Conservation (phyloP, 1,140 invertebrate genomes). For the Monomorium pharaonis region DNA sequence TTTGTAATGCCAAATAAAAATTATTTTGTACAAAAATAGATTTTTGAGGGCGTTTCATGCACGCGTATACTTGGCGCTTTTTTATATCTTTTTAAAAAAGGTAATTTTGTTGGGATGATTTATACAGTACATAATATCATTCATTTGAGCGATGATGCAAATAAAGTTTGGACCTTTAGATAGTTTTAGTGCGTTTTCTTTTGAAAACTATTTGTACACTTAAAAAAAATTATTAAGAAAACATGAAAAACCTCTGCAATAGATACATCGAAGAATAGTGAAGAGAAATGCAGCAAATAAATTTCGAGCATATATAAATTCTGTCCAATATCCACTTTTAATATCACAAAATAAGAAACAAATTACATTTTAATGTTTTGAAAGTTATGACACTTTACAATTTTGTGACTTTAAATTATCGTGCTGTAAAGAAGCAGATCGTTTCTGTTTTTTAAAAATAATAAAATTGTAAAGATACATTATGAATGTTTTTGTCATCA, state of each 20-base stretch:
- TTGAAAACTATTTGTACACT: neutral
- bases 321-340: neutral
- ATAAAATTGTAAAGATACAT: too few species aligned
- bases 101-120: too few species aligned
- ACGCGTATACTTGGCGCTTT: too few species aligned
- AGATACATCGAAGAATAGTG: conserved; percentile 20
- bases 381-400: neutral
- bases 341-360: neutral
- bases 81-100: too few species aligned
- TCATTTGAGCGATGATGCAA: neutral
- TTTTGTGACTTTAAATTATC: too few species aligned
- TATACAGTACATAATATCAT: conserved; percentile 23
- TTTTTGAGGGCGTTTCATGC: too few species aligned
- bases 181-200: conserved; percentile 11
- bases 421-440: too few species aligned
- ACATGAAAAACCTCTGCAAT: neutral
- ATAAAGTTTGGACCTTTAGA: neutral
- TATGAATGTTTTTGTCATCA: too few species aligned
- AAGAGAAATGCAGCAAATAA: neutral
- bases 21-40: too few species aligned
- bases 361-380: neutral
- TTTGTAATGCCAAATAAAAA: too few species aligned
- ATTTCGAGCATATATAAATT: neutral
- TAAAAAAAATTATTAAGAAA: conserved; percentile 22
- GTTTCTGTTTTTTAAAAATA: too few species aligned